phyloP scores from a whole-genome alignment of 2,888 invertebrate genomes.

The Auanema freiburgensis region DNA sequence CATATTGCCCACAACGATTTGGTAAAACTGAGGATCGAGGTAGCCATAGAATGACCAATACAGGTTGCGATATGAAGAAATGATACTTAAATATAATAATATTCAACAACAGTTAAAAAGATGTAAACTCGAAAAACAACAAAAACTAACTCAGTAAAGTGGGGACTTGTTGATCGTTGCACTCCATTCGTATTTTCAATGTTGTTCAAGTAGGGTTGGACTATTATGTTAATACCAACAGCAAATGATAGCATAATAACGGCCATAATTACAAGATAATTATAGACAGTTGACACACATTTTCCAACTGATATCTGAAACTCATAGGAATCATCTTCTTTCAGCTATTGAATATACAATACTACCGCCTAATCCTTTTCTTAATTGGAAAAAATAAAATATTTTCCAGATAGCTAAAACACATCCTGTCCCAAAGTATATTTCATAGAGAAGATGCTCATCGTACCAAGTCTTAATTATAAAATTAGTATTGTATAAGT shows the following conservation, averaged over 20 bases:
- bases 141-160: too few species aligned
- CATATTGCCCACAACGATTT: neutral
- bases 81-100: neutral
- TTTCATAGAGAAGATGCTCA: slow-evolving; percentile 44
- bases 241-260: slow-evolving; percentile 60
- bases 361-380: slow-evolving; percentile 47
- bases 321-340: slow-evolving; percentile 2
- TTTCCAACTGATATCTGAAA: slow-evolving; percentile 60
- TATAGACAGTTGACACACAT: slow-evolving; percentile 52
- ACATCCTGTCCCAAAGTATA: slow-evolving; percentile 49
- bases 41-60: slow-evolving; percentile 59
- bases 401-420: slow-evolving; percentile 54
- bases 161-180: neutral
- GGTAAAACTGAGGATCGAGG: slow-evolving; percentile 28
- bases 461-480: slow-evolving; percentile 18
- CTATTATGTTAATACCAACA: slow-evolving; percentile 37
- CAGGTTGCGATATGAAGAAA: slow-evolving; percentile 19
- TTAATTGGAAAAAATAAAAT: slow-evolving; percentile 58
- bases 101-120: neutral
- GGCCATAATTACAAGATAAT: slow-evolving; percentile 58
- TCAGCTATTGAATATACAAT: slow-evolving; percentile 32
- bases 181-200: neutral
- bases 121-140: neutral
- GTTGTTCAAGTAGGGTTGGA: slow-evolving; percentile 19
- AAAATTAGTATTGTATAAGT: neutral